Conservation (phyloP, 2,888 invertebrate species). For the Quadroppia sp. region DNA sequence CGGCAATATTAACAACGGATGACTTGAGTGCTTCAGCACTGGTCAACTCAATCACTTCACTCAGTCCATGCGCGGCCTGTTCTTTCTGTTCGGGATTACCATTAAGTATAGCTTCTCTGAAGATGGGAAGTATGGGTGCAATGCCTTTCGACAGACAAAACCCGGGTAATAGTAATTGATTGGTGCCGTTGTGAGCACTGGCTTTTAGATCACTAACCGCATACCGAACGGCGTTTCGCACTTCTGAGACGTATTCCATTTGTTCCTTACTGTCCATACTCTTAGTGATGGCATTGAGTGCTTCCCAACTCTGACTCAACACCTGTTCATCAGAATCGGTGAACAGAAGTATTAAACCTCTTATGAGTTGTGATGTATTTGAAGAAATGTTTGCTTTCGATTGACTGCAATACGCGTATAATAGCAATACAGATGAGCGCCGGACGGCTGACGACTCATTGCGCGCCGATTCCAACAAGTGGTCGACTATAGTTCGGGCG, state of each 20-base stretch:
- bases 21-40: conserved; percentile 83
- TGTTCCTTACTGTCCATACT: conserved; percentile 77
- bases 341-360: conserved; percentile 79
- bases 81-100: conserved; percentile 94
- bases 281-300: conserved; percentile 72
- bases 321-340: conserved; percentile 75
- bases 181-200: neutral
- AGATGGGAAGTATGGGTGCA: conserved; percentile 85
- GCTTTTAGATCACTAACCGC: conserved; percentile 77
- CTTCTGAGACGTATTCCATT: conserved; percentile 78
- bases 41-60: conserved; percentile 75
- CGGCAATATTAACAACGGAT: conserved; percentile 94
- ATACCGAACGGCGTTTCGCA: conserved; percentile 86
- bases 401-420: conserved; percentile 84
- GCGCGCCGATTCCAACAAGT: conserved; percentile 70
- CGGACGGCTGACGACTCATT: conserved; percentile 61
- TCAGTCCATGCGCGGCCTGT: conserved; percentile 84
- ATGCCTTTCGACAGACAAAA: conserved; percentile 93
- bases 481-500: conserved; percentile 78
- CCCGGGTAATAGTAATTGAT: conserved; percentile 68
- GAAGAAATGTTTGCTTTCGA: conserved; percentile 74
- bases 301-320: conserved; percentile 82
- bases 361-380: conserved; percentile 79
- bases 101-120: conserved; percentile 92
- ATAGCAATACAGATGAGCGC: conserved; percentile 76